Evolutionary conservation across 2,888 invertebrate species (phyloP).

Genomic region (Stictocephala bisonia): DNA sequence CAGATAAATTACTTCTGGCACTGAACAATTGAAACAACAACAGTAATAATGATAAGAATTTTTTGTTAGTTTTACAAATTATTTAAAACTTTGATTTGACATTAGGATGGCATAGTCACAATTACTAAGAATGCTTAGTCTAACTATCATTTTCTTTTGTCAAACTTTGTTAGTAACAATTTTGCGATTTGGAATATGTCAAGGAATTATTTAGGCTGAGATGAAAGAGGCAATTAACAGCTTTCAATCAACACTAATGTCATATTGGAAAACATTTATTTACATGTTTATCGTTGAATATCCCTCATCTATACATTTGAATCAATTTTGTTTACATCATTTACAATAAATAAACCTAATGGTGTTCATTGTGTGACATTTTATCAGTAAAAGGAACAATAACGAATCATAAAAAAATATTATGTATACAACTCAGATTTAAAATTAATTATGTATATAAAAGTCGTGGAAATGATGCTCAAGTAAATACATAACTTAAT

Average conservation of each 20-base stretch:
- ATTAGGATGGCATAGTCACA: conserved; percentile 16
- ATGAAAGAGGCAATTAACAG: background rate
- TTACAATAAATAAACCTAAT: conserved; percentile 36
- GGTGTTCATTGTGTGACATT: conserved; percentile 7
- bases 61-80: conserved; percentile 17
- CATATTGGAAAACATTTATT: conserved; percentile 34
- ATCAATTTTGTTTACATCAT: conserved; percentile 30
- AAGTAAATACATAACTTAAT: conserved; percentile 19
- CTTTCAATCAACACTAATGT: background rate
- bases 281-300: conserved; percentile 32
- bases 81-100: background rate
- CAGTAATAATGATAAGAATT: conserved; percentile 26
- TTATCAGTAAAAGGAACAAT: conserved; percentile 34
- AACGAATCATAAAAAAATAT: conserved; percentile 25
- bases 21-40: too few species aligned
- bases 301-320: conserved; percentile 37
- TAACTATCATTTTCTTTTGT: conserved; percentile 1
- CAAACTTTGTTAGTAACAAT: too few species aligned
- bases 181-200: too few species aligned
- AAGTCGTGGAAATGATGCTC: conserved; percentile 9
- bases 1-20: too few species aligned
- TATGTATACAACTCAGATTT: conserved; percentile 11
- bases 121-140: too few species aligned
- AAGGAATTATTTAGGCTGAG: too few species aligned
- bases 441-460: background rate